Percentiles rank a stretch among this genome's conserved stretches.
phyloP scores from a whole-genome alignment of 2,113 vertebrate genomes.

The Sinosuthora webbiana region DNA sequence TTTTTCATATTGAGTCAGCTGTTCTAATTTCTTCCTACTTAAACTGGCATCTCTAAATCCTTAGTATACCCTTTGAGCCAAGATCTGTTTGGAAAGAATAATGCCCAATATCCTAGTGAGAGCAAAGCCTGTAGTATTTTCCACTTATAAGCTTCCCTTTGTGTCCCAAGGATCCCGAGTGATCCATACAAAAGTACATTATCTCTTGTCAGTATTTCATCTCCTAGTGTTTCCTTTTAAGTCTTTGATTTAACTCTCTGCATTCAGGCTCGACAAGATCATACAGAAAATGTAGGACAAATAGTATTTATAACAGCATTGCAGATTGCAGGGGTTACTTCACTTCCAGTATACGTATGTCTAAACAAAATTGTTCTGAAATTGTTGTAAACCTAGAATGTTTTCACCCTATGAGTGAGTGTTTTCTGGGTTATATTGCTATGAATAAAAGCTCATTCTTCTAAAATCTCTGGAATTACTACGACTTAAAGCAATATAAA shows the following conservation, averaged over 20 bases:
- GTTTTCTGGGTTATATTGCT: not conserved
- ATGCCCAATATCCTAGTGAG: not conserved
- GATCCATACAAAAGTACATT: constrained; percentile 1
- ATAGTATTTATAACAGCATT: not conserved
- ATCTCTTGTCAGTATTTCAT: constrained; percentile 4
- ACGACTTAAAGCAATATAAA: not conserved
- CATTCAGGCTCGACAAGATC: not conserved
- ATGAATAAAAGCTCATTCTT: not conserved
- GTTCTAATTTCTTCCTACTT: not conserved
- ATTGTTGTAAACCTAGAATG: not conserved
- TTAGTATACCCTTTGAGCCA: not conserved
- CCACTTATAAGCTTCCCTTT: constrained; percentile 27
- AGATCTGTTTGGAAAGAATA: constrained; percentile 1
- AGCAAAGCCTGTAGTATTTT: constrained; percentile 20
- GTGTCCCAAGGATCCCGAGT: not conserved
- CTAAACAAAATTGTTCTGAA: not conserved
- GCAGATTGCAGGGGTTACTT: not conserved
- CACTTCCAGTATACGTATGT: not conserved
- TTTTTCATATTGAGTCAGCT: not conserved
- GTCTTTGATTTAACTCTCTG: not conserved
- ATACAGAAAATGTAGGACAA: not conserved
- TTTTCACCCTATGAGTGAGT: not conserved
- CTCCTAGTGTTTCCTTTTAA: not conserved
- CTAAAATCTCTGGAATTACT: not conserved
- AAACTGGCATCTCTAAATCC: not conserved